Base-by-base conservation (phyloP, 2,888 invertebrate species). In the Nymphalis polychloros region DNA sequence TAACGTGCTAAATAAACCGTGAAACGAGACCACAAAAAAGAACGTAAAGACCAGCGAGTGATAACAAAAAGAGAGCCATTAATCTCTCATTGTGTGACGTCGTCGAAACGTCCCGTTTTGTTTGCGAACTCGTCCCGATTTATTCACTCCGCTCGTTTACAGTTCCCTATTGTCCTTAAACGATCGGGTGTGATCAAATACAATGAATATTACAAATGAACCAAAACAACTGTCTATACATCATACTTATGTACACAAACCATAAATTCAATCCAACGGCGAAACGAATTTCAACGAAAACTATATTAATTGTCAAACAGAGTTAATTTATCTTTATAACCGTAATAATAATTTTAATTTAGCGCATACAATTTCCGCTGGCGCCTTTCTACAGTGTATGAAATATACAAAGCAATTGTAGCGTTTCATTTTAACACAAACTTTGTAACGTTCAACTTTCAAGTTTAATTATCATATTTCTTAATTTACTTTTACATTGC, bases 11-110 rank as follows among this genome's bases (percentile, higher is more conserved):
- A 89, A 90, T 87, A 85, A 87, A 86, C 87, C 89, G 85, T 90
- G 90, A 91, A 91, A 90, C 88, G 89, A 90, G 84, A 82, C 87
- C 84, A 88, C 90, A 89, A 89, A 90, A 89, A 89, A 90, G 85
- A 80, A 82, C 81, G 85, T 87, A 86, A 91, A 90, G 88, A 90
- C 84, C 86, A 88, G 88, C 85, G 82, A 81, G 80, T 82, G 86
- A 85, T 88, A 87, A 90, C 90, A 91, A 89, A 89, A 88, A 87
- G 86, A 79, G 79, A 77, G 83, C 85, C 89, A 92, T 92, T 91
- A 92, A 92, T 92, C 92, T 89, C 86, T 83, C 82, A 90, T 90
- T 92, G 92, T 92, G 85, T 79, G 83, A 83, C 80, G 81, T 79
- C 82, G 84, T 84, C 82, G 85, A 85, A 82, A 81, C 83, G 84